Base-by-base conservation (phyloP, 2,797 vertebrate genomes). In the Spheniscus humboldti region DNA sequence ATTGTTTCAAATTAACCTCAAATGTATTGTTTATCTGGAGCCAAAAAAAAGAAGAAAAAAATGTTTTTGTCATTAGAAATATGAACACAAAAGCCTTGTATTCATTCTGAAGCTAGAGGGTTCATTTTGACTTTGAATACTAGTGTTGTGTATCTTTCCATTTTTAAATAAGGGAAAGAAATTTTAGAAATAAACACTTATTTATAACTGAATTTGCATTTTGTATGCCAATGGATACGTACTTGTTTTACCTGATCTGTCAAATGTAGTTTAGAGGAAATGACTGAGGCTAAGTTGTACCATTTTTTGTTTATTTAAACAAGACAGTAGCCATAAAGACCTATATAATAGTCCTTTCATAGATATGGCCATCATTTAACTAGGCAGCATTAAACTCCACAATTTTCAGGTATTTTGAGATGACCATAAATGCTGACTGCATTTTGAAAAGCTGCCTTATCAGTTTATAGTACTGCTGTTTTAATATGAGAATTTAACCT, bases 171-270 rank as follows among this genome's bases (percentile, higher is more conserved):
- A 25, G 8, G 2, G 8, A 18, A 63, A 28, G 3, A 52, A 78
- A 35, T 50, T 28, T 62, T 41, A 53, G 28, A 74, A 50, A 67
- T 19, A 63, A 80, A 11, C 11, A 10, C 7, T 33, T 72, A 31
- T 28, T 90, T 68, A 39, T n/a, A 68, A 53, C 6, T 15, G 19
- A 68, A 64, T 79, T 80, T 83, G 7, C 27, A 53, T 66, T 80
- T 71, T 73, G 0, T 48, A 7, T 41, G 19, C 31, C 37, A 48
- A 13, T 25, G 28, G 28, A 27, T n/a, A 37, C 2, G 0, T 18
- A 15, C 28, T 4, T 60, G 2, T 57, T 88, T 92, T 69, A 5
- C 33, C 13, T 0, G 0, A 11, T 53, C 41, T 66, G 15, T 50
- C 60, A 92, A 31, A 57, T 37, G 17, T 24, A 14, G 18, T 64